These are phyloP conservation scores for Leptura quadrifasciata DNA, from an alignment of 2,888 invertebrate species.

Conservation along the genomic window DNA sequence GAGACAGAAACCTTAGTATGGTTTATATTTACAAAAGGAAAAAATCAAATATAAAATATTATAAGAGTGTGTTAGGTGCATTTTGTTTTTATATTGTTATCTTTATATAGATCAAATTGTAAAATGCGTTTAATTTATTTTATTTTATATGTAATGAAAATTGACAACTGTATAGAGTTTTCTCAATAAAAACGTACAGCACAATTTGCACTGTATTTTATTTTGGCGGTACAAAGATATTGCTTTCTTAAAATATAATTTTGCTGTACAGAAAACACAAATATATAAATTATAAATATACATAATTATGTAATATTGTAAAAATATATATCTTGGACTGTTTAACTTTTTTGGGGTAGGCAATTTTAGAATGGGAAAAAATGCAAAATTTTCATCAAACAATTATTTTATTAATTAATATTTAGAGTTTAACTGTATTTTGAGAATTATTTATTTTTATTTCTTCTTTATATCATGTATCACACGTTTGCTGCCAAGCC, in stretches of 20 bases:
- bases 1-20: not conserved
- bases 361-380: slow-evolving; percentile 37
- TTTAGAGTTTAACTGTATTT: slow-evolving; percentile 26
- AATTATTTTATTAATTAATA: slow-evolving; percentile 33
- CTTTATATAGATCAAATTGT: slow-evolving; percentile 13
- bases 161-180: not conserved
- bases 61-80: slow-evolving; percentile 47
- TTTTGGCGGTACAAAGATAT: slow-evolving; percentile 22
- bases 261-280: slow-evolving; percentile 31
- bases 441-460: slow-evolving; percentile 27
- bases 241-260: slow-evolving; percentile 27
- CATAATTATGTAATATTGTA: slow-evolving; percentile 33
- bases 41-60: slow-evolving; percentile 20
- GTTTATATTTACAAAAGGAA: slow-evolving; percentile 24
- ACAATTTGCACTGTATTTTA: slow-evolving; percentile 29
- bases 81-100: slow-evolving; percentile 26
- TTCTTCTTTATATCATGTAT: slow-evolving; percentile 10
- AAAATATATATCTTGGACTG: slow-evolving; percentile 39
- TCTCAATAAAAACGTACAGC: slow-evolving; percentile 26
- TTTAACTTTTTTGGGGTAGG: slow-evolving; percentile 39
- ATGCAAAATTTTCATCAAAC: slow-evolving; percentile 14
- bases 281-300: slow-evolving; percentile 21
- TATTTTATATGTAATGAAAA: slow-evolving; percentile 4
- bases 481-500: slow-evolving; percentile 44
- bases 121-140: slow-evolving; percentile 10